These are phyloP conservation scores for Xestia c-nigrum DNA, from an alignment of 2,888 invertebrate genomes.

Conservation along the genomic window DNA sequence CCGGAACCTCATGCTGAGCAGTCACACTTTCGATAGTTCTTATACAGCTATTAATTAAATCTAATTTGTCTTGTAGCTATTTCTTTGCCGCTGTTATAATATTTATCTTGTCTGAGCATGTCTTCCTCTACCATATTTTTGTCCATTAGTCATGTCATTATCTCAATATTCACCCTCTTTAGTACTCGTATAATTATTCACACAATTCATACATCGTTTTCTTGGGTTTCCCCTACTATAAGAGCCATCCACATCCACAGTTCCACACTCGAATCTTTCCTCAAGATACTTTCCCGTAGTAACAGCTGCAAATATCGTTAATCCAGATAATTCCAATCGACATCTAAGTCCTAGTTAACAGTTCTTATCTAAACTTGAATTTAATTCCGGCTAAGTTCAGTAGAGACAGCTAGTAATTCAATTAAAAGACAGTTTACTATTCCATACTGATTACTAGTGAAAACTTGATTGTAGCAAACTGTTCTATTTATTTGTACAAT, in stretches of 20 bases:
- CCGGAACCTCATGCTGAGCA: too few species aligned
- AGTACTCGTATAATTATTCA: neutral
- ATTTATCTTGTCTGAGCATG: neutral
- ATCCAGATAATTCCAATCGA: slow-evolving; percentile 48
- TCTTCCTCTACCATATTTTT: neutral
- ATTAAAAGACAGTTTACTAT: slow-evolving; percentile 59
- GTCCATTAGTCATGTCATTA: neutral
- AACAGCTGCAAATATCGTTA: slow-evolving; percentile 48
- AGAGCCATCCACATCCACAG: neutral
- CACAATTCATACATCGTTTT: neutral
- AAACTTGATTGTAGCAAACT: slow-evolving; percentile 21
- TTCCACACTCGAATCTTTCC: too few species aligned
- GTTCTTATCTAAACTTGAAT: slow-evolving; percentile 71
- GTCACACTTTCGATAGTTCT: neutral
- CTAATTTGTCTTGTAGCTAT: neutral
- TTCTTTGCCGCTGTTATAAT: neutral
- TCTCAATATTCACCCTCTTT: neutral
- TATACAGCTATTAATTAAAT: neutral
- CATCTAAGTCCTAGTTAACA: slow-evolving; percentile 66
- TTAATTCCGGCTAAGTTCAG: slow-evolving; percentile 67
- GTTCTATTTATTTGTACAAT: slow-evolving; percentile 1
- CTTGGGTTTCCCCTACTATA: neutral
- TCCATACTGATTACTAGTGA: slow-evolving; percentile 28
- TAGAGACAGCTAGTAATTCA: slow-evolving; percentile 68
- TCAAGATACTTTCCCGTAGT: neutral